Conservation (phyloP, 2,888 invertebrate genomes). For the Cynaeus angustus region DNA sequence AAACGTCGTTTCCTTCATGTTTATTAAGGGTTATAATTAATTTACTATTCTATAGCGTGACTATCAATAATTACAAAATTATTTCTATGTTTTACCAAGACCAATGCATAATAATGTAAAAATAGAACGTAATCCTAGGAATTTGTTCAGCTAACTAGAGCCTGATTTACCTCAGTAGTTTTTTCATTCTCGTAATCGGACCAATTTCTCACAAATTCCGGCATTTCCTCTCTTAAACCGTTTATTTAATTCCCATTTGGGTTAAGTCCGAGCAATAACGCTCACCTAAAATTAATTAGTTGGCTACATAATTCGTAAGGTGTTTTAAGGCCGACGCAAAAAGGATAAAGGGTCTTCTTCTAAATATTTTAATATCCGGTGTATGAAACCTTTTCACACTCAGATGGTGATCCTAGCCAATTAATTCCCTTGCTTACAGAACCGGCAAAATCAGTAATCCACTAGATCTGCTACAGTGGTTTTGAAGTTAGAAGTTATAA, state of each 20-base stretch:
- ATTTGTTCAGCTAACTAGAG: neutral
- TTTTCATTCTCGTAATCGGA: neutral
- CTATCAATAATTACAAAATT: conserved; percentile 29
- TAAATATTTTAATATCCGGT: conserved; percentile 37
- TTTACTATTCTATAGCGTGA: conserved; percentile 29
- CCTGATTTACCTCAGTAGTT: neutral
- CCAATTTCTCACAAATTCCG: neutral
- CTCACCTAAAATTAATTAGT: conserved; percentile 43
- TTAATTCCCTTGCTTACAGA: conserved; percentile 5
- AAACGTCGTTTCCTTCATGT: conserved; percentile 35
- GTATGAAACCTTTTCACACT: conserved; percentile 29
- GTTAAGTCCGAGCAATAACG: conserved; percentile 33
- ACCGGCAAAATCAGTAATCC: neutral
- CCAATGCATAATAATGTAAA: conserved; percentile 4
- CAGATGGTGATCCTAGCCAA: conserved; percentile 10
- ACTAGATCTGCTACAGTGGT: neutral
- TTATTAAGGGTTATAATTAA: conserved; percentile 39
- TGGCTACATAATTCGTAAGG: conserved; percentile 40
- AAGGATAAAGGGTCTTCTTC: conserved; percentile 38
- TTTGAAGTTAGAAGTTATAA: neutral
- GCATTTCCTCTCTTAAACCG: conserved; percentile 6
- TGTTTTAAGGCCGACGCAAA: conserved; percentile 21
- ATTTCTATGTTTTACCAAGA: conserved; percentile 4
- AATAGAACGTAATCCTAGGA: neutral
- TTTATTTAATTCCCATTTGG: conserved; percentile 40